These are phyloP conservation scores for Brachionichthys hirsutus DNA, from an alignment of 2,113 vertebrate species.

Conservation along the genomic window DNA sequence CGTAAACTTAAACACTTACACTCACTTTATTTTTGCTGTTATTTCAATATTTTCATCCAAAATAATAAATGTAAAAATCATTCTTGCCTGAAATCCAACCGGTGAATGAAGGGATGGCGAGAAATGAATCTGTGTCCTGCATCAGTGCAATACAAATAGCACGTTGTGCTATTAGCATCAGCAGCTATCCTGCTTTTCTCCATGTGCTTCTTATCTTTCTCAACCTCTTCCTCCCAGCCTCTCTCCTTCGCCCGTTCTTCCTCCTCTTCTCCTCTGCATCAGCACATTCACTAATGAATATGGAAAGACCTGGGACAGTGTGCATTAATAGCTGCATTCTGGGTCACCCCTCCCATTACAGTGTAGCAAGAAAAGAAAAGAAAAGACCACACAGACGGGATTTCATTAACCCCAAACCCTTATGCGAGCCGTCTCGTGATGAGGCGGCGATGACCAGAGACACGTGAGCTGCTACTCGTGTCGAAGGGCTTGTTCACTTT, in stretches of 20 bases:
- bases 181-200: neutral
- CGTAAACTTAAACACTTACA: too few relatives aligned
- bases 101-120: too few relatives aligned
- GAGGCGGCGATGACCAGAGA: conserved; percentile 14
- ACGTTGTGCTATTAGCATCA: too few relatives aligned
- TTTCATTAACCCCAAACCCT: conserved; percentile 44
- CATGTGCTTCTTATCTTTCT: neutral
- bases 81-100: too few relatives aligned
- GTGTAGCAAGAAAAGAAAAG: neutral
- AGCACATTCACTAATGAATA: conserved; percentile 52
- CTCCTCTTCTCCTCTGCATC: conserved; percentile 23
- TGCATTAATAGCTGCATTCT: conserved; percentile 56
- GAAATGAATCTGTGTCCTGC: too few relatives aligned
- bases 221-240: neutral
- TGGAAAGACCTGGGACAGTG: conserved; percentile 42
- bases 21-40: too few relatives aligned
- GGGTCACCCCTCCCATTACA: conserved; percentile 51
- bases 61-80: too few relatives aligned
- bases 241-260: conserved; percentile 1
- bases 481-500: conserved; percentile 28
- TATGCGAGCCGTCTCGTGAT: conserved; percentile 34
- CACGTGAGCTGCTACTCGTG: neutral
- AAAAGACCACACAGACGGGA: neutral
- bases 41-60: too few relatives aligned
- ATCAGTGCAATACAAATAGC: neutral